phyloP scores from a whole-genome alignment of 2,113 vertebrate genomes.

The Phainopepla nitens region DNA sequence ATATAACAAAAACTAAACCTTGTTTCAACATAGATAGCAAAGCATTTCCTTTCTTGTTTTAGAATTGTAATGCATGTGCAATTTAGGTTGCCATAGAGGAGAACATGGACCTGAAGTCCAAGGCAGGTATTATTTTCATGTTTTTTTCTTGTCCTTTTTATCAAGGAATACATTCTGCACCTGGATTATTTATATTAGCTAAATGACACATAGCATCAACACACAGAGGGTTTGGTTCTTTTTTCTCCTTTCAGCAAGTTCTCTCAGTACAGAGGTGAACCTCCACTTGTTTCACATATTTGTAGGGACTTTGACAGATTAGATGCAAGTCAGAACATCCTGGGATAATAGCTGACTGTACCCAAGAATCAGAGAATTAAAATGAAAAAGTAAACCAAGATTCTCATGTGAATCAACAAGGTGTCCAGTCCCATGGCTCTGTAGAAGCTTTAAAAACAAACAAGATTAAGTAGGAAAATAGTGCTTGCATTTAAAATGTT shows the following conservation, averaged over 20 bases:
- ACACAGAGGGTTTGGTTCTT: rapidly evolving
- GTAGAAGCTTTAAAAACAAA: neutral
- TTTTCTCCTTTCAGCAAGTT: neutral
- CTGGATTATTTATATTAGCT: neutral
- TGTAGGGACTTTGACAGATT: neutral
- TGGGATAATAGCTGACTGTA: neutral
- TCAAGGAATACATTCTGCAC: neutral
- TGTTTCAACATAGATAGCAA: neutral
- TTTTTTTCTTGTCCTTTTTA: neutral
- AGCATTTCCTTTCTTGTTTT: neutral
- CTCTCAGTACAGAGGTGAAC: neutral
- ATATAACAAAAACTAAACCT: neutral
- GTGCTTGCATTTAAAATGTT: neutral
- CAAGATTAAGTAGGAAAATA: neutral
- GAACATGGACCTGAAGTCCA: neutral
- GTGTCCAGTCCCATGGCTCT: neutral
- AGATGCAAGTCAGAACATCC: neutral
- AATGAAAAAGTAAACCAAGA: neutral
- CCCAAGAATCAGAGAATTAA: neutral
- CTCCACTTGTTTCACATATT: neutral
- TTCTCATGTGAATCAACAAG: neutral
- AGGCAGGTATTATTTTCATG: neutral
- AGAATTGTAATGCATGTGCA: neutral
- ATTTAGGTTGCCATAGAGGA: neutral
- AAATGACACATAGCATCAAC: neutral